A percentile compares a stretch with the other conserved stretches of the same genome.
These are phyloP conservation scores for Aspidiotus destructor DNA, from an alignment of 2,888 invertebrate genomes.

Conservation along the genomic window DNA sequence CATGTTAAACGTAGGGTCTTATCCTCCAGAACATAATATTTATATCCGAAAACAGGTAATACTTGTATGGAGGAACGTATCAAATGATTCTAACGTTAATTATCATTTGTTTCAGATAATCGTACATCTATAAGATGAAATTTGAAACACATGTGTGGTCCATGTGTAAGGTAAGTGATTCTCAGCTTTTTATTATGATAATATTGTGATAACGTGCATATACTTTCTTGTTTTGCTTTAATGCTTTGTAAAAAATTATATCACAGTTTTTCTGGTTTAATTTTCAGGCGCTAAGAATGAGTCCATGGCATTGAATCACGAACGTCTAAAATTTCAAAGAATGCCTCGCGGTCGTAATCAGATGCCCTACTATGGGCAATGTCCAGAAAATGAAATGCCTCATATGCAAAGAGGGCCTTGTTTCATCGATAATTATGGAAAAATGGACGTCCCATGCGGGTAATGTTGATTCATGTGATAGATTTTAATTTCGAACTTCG, in stretches of 20 bases:
- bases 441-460: constrained; percentile 36
- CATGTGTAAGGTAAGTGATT: not conserved
- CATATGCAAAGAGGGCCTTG: constrained; percentile 40
- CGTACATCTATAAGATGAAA: no score
- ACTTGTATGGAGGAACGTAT: no score
- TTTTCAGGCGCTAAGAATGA: no score
- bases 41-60: no score
- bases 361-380: constrained; percentile 40
- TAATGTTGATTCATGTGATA: constrained; percentile 26
- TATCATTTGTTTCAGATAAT: no score
- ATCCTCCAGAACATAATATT: not conserved
- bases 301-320: not conserved
- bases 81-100: no score
- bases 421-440: constrained; percentile 36
- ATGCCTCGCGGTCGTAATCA: constrained; percentile 41
- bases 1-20: not conserved
- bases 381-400: constrained; percentile 38
- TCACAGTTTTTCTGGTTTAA: not conserved
- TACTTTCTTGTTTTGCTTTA: not conserved
- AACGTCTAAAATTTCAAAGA: constrained; percentile 34
- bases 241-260: not conserved
- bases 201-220: not conserved
- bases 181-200: not conserved
- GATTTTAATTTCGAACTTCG: no score
- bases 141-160: not conserved